Evolutionary conservation across 2,888 invertebrate genomes (phyloP).

Genomic region (Furcula furcula): DNA sequence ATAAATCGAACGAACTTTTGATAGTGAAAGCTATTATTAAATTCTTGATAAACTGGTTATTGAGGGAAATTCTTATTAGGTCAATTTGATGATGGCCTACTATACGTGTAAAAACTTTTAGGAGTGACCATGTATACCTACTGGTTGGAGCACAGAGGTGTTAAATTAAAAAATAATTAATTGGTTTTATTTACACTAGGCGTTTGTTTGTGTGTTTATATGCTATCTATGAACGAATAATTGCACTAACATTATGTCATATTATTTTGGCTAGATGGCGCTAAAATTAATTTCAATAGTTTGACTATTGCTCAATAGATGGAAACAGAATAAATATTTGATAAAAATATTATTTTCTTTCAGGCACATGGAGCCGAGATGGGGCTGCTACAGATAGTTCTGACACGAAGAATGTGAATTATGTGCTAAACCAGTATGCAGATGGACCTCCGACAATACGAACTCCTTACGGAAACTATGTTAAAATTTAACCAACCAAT

Average conservation of each 20-base stretch:
- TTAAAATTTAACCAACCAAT: conserved; percentile 35
- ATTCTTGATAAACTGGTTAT: not conserved
- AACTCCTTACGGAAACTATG: conserved; percentile 65
- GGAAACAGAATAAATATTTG: too few species aligned
- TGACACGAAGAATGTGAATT: conserved; percentile 38
- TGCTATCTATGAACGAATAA: conserved; percentile 14
- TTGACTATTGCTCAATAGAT: too few species aligned
- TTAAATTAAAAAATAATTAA: too few species aligned
- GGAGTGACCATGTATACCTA: too few species aligned
- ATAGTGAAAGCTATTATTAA: not conserved
- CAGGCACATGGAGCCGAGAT: not conserved
- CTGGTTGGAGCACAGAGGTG: too few species aligned
- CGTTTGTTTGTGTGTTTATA: too few species aligned
- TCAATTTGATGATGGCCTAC: conserved; percentile 5
- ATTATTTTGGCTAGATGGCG: conserved; percentile 15
- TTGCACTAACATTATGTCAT: conserved; percentile 6
- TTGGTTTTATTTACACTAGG: too few species aligned
- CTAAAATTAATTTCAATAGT: not conserved
- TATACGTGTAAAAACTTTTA: too few species aligned
- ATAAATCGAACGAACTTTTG: too few species aligned
- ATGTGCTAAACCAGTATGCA: conserved; percentile 44
- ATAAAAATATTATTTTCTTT: conserved; percentile 1
- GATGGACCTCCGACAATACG: conserved; percentile 64
- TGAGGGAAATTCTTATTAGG: not conserved
- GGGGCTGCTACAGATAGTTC: conserved; percentile 11